Percentiles rank a stretch among this genome's conserved stretches.
phyloP scores from a whole-genome alignment of 2,797 vertebrate species.

The Chromis chromis region DNA sequence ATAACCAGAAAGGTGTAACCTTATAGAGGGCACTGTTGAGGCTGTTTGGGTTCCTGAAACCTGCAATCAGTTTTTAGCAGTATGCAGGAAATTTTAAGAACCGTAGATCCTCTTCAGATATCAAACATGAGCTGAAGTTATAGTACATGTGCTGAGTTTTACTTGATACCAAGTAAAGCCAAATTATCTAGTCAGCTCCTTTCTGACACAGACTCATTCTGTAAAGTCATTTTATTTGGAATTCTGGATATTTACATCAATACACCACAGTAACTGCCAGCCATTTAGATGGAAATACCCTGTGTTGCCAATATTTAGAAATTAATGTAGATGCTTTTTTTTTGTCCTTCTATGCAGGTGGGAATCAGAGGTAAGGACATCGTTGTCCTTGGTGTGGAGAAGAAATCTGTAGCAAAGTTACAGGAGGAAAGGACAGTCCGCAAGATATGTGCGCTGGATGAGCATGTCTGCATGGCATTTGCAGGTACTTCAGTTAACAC shows the following conservation, averaged over 20 bases:
- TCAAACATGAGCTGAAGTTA: neutral
- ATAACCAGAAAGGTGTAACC: neutral
- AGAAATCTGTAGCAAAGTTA: slow-evolving; percentile 88
- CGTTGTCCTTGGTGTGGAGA: slow-evolving; percentile 88
- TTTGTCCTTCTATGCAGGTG: slow-evolving; percentile 69
- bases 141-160: neutral
- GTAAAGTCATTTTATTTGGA: neutral
- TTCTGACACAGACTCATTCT: neutral
- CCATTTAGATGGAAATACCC: neutral
- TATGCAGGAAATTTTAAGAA: neutral
- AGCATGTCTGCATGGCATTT: slow-evolving; percentile 91
- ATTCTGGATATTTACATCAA: neutral
- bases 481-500: slow-evolving; percentile 77
- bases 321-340: neutral
- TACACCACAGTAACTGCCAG: neutral
- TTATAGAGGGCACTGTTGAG: neutral
- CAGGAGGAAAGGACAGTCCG: slow-evolving; percentile 89
- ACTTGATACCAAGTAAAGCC: neutral
- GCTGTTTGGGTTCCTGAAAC: neutral
- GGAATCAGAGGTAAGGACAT: slow-evolving; percentile 90
- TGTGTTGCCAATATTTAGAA: neutral
- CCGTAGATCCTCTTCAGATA: neutral
- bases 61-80: neutral
- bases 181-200: neutral
- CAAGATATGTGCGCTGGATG: slow-evolving; percentile 88